Percentiles rank a stretch among this genome's conserved stretches.
phyloP scores from a whole-genome alignment of 1,140 invertebrate species.

The Leptinotarsa undecemlineata region DNA sequence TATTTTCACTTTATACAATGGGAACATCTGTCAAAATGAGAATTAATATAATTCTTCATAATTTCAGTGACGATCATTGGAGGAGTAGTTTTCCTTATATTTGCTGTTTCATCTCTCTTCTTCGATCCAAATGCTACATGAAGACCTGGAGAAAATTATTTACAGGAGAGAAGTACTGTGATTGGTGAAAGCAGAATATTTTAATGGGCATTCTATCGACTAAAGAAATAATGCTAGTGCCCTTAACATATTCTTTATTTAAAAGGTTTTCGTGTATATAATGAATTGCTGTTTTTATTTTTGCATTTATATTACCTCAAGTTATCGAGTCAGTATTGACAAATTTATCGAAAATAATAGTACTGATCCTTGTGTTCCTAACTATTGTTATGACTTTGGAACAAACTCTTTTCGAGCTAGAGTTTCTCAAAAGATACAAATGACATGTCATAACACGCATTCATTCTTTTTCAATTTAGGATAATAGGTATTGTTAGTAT shows the following conservation, averaged over 20 bases:
- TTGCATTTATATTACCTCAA: not conserved
- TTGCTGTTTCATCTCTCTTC: constrained; percentile 88
- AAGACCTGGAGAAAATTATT: not conserved
- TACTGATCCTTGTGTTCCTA: too few relatives aligned
- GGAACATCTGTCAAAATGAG: not conserved
- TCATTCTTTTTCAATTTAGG: too few relatives aligned
- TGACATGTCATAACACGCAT: too few relatives aligned
- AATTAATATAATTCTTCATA: constrained; percentile 50
- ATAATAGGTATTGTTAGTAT: too few relatives aligned
- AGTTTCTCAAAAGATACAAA: too few relatives aligned
- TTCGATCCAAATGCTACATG: constrained; percentile 56
- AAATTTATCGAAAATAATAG: too few relatives aligned
- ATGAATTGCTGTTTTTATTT: not conserved
- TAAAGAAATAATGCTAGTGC: not conserved
- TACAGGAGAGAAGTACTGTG: not conserved
- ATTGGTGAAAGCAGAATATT: not conserved
- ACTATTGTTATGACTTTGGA: too few relatives aligned
- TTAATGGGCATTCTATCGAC: not conserved
- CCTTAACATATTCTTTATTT: not conserved
- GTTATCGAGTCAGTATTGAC: too few relatives aligned
- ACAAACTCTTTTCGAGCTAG: too few relatives aligned
- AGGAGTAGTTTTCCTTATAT: constrained; percentile 89
- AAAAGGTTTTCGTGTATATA: not conserved
- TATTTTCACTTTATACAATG: not conserved
- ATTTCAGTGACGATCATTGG: constrained; percentile 89